Evolutionary conservation across 1,140 invertebrate species (phyloP), one percentile per base, ranked within the genome.

Genomic region (Acromyrmex echinatior): DNA sequence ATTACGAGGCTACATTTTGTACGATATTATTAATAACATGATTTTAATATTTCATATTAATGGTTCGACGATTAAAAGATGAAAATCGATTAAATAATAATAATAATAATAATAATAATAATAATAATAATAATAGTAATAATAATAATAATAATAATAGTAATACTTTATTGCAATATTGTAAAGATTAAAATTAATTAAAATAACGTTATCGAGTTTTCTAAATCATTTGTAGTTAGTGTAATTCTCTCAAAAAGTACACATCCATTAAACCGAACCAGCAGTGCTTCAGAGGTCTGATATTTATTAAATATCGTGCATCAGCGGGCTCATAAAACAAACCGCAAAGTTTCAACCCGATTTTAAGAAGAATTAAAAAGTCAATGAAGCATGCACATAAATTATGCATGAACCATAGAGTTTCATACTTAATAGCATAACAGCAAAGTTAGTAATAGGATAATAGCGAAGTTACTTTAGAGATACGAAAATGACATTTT

Each of bases 381-480:
- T 84, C 80, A 63, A 60, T 62, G 80, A 74, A 31, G 80, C 80
- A 74, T 84, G 78, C 65, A 76, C 58, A 76, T 84, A 76, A 84
- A 84, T 84, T 84, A 84, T 84, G 70, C 70, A 84, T 84, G 70
- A 84, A 56, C 80, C 80, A 74, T 62, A 62, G 56, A 76, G 80
- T 74, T 84, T 76, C 80, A 62, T 74, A 49, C 80, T 84, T 84
- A 84, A 84, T 84, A 84, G 53, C 68, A 74, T 82, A 82, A 82
- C 80, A 82, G 80, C 73, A 71, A 84, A 84, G 80, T 84, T 84
- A 84, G 80, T 84, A 84, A 84, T 84, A 84, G 80, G 80, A 84
- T 84, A 84, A 84, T 84, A 76, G 80, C 39, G 56, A 84, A 84
- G 80, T 84, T 84, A 84, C 80, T 84, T 62, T 49, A 63, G 80